phyloP scores from a whole-genome alignment of 2,113 vertebrate species.

The Oostethus manadensis region DNA sequence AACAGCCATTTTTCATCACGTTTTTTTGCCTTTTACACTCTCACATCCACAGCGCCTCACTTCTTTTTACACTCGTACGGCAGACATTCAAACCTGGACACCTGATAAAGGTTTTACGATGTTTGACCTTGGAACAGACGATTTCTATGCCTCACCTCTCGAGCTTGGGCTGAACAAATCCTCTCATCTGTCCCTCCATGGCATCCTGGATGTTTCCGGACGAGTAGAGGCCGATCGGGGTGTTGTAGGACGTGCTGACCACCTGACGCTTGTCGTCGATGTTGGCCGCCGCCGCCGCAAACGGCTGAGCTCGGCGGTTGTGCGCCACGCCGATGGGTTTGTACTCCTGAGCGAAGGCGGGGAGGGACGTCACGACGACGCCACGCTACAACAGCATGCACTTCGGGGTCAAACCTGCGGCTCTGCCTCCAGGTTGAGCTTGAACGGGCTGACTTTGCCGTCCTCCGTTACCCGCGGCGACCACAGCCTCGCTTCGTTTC shows the following conservation, averaged over 20 bases:
- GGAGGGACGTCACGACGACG: neutral
- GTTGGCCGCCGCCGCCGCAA: conserved; percentile 92
- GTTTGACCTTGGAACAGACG: too few relatives aligned
- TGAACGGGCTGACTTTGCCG: conserved; percentile 81
- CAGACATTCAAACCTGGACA: too few relatives aligned
- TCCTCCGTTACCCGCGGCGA: conserved; percentile 83
- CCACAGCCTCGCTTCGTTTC: conserved; percentile 85
- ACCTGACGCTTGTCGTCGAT: conserved; percentile 95
- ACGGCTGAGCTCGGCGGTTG: conserved; percentile 92
- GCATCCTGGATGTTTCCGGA: conserved; percentile 95
- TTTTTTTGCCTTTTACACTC: too few relatives aligned
- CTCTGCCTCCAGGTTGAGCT: conserved; percentile 88
- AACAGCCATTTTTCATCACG: too few relatives aligned
- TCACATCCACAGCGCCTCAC: too few relatives aligned
- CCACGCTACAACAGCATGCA: neutral
- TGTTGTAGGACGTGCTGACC: conserved; percentile 96
- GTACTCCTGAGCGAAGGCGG: conserved; percentile 75
- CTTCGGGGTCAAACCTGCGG: conserved; percentile 77
- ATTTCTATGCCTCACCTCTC: conserved; percentile 70
- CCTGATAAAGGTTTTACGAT: too few relatives aligned
- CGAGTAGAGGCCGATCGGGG: conserved; percentile 97
- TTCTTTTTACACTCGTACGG: too few relatives aligned
- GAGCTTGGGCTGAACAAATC: conserved; percentile 73
- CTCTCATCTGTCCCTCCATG: conserved; percentile 89
- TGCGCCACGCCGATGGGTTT: conserved; percentile 87